Conservation (phyloP, 2,888 invertebrate species). For the Philereme vetulata region DNA sequence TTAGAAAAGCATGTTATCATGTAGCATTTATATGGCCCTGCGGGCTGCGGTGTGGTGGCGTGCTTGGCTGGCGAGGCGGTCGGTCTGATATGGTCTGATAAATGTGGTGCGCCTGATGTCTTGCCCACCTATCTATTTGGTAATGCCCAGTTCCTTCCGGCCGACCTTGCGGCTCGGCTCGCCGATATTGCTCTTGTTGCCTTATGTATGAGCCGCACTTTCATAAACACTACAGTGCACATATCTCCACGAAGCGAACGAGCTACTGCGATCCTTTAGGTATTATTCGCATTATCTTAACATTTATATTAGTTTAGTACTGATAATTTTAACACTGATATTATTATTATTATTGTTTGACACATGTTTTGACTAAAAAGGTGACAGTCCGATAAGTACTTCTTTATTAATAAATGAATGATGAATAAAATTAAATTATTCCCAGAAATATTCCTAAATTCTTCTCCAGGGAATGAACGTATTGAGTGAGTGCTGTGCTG, state of each 20-base stretch:
- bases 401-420: constrained; percentile 3
- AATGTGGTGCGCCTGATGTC: constrained; percentile 58
- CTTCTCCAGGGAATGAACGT: constrained; percentile 12
- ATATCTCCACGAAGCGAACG: constrained; percentile 9
- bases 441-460: constrained; percentile 3
- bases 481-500: constrained; percentile 22
- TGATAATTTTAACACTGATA: constrained; percentile 8
- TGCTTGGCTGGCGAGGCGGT: constrained; percentile 40
- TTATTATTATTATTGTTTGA: constrained; percentile 8
- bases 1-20: constrained; percentile 50
- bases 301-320: constrained; percentile 17
- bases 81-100: constrained; percentile 66
- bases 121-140: constrained; percentile 69
- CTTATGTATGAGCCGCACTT: constrained; percentile 40
- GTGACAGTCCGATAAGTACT: constrained; percentile 10
- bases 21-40: constrained; percentile 47
- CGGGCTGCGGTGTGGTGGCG: constrained; percentile 39
- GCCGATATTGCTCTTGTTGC: constrained; percentile 54
- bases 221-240: constrained; percentile 15
- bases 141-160: constrained; percentile 74
- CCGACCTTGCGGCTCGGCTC: constrained; percentile 71
- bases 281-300: constrained; percentile 21
- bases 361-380: constrained; percentile 7
- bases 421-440: neutral
- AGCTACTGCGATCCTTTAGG: constrained; percentile 7